A percentile compares a stretch with the other conserved stretches of the same genome.
Conservation (phyloP, 2,113 vertebrate species). For the Bungarus multicinctus region DNA sequence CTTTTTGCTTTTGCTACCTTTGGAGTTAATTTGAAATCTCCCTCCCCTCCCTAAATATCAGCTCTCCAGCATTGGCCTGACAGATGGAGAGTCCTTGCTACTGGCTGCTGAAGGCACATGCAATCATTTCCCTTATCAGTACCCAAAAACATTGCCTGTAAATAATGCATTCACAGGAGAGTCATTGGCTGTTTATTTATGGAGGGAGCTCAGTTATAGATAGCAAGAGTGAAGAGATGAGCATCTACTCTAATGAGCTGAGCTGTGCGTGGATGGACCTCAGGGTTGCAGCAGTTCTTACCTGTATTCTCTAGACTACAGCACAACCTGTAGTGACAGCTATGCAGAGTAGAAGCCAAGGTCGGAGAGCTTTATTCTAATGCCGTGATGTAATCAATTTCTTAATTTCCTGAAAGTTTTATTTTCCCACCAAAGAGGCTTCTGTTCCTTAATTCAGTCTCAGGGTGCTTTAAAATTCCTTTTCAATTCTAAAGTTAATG, state of each 20-base stretch:
- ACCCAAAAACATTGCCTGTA: conserved; percentile 3
- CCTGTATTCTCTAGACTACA: background rate
- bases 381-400: background rate
- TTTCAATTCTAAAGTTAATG: background rate
- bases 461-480: background rate
- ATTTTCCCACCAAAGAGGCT: background rate
- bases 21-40: background rate
- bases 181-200: background rate
- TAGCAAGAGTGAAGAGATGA: background rate
- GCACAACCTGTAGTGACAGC: background rate
- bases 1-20: background rate
- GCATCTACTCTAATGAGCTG: background rate
- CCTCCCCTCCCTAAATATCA: background rate
- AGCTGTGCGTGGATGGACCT: background rate
- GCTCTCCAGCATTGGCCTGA: background rate
- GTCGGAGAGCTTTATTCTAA: background rate
- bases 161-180: background rate
- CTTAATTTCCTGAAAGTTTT: background rate
- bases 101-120: conserved; percentile 5
- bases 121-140: conserved; percentile 11
- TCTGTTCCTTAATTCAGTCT: background rate
- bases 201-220: background rate
- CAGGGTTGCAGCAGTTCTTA: background rate
- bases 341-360: background rate
- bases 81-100: background rate